Conservation (phyloP, 1,140 invertebrate species). For the Colletes gigas region DNA sequence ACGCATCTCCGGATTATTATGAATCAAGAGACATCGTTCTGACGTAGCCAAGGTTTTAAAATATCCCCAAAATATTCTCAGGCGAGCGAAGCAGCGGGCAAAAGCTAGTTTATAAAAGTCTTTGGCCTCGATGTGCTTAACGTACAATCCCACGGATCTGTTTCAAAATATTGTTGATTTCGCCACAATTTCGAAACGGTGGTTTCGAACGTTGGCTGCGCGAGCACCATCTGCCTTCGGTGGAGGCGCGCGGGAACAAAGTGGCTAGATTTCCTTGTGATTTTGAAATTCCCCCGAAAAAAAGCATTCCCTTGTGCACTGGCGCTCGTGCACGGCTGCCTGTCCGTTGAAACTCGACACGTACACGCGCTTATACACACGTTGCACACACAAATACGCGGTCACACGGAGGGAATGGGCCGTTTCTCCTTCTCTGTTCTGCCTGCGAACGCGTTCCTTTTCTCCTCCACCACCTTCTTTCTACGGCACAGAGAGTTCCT, state of each 20-base stretch:
- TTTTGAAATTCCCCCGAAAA: conserved; percentile 1
- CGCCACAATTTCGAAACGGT: conserved; percentile 1
- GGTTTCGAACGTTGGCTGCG: neutral
- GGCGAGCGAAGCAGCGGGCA: too few relatives aligned
- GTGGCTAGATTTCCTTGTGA: too few relatives aligned
- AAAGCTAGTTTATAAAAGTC: neutral
- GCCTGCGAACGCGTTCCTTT: conserved; percentile 29
- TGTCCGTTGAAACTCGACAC: neutral
- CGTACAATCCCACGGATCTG: conserved; percentile 1
- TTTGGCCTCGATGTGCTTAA: neutral
- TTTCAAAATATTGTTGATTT: conserved; percentile 3
- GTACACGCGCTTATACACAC: neutral
- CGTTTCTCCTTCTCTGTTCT: conserved; percentile 42
- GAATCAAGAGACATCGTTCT: neutral
- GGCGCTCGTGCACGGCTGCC: neutral
- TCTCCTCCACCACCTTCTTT: conserved; percentile 58
- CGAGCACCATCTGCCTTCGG: neutral
- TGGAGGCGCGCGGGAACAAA: neutral
- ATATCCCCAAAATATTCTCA: neutral
- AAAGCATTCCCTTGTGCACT: neutral
- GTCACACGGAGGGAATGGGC: conserved; percentile 42
- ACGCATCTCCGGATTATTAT: too few relatives aligned
- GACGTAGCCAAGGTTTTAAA: neutral
- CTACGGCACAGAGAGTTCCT: conserved; percentile 59
- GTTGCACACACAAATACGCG: conserved; percentile 6